These are phyloP conservation scores for Vidua chalybeata DNA, from an alignment of 2,113 vertebrate genomes.

Conservation along the genomic window DNA sequence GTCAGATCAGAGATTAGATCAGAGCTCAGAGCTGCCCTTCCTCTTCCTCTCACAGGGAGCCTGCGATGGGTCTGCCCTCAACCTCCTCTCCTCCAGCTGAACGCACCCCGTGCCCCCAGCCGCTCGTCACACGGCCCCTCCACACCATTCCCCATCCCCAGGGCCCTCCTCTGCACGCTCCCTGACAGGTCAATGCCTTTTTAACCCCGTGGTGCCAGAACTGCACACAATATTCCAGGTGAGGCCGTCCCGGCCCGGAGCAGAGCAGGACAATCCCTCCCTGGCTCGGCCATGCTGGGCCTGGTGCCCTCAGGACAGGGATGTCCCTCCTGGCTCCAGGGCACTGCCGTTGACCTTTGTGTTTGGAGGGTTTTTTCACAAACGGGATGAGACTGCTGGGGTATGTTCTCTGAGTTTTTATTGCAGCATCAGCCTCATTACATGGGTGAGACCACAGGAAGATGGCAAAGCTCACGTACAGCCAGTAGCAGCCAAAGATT, in stretches of 20 bases:
- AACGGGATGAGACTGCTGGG: too few relatives aligned
- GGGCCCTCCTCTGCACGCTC: not conserved
- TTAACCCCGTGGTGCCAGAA: too few relatives aligned
- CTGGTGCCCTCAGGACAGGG: not conserved
- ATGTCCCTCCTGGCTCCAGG: not conserved
- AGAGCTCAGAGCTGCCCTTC: not conserved
- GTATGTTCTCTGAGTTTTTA: not conserved
- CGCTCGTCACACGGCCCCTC: not conserved
- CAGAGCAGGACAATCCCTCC: not conserved
- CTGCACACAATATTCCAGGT: not conserved
- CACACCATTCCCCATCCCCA: not conserved
- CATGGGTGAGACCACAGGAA: not conserved
- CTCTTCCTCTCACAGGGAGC: too few relatives aligned
- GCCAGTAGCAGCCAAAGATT: not conserved
- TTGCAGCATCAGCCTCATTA: not conserved
- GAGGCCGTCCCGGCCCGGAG: accelerated
- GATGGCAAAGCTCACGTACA: not conserved
- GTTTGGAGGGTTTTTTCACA: too few relatives aligned
- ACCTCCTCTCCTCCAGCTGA: not conserved
- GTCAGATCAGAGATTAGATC: too few relatives aligned
- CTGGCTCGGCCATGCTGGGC: not conserved
- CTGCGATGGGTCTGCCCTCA: not conserved
- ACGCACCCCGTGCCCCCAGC: not conserved
- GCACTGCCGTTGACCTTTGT: not conserved
- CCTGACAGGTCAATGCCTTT: too few relatives aligned